phyloP scores from a whole-genome alignment of 30 jellyfish, hydroid and myxozoan genomes.

The Cassiopea andromeda region DNA sequence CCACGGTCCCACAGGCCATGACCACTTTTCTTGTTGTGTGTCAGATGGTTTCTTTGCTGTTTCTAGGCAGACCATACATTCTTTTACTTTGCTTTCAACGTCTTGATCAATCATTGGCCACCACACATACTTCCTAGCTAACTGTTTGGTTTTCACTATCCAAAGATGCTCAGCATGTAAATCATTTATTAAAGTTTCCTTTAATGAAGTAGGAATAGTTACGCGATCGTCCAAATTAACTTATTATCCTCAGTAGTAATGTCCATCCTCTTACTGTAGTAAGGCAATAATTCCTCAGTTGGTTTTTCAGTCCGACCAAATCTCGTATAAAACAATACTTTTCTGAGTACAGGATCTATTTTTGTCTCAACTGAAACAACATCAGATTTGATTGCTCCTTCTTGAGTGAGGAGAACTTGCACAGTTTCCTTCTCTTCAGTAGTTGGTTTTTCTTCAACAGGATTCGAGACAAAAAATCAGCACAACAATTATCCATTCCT shows the following conservation, averaged over 20 bases:
- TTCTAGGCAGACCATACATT: background rate
- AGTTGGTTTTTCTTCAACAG: constrained; percentile 19
- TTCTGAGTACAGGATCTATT: constrained; percentile 16
- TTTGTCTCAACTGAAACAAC: constrained; percentile 25
- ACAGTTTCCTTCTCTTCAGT: constrained; percentile 35
- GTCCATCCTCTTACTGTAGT: constrained; percentile 13
- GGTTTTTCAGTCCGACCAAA: constrained; percentile 35
- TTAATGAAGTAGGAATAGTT: constrained; percentile 27
- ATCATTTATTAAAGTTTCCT: background rate
- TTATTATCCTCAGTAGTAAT: constrained; percentile 3
- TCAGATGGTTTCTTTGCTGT: background rate
- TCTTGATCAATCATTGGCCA: constrained; percentile 11
- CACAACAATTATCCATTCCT: constrained; percentile 7
- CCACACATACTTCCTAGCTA: constrained; percentile 9
- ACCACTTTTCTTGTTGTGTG: background rate
- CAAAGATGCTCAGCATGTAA: constrained; percentile 57
- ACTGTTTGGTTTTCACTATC: constrained; percentile 25
- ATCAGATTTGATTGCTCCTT: constrained; percentile 27
- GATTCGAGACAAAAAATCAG: constrained; percentile 20
- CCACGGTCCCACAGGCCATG: background rate
- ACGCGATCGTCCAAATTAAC: background rate
- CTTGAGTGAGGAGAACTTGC: constrained; percentile 21
- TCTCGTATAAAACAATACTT: constrained; percentile 27
- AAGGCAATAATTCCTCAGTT: constrained; percentile 18
- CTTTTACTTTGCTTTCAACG: background rate